These are phyloP conservation scores for Harmothoe impar DNA, from an alignment of 2,888 invertebrate species.

Conservation along the genomic window DNA sequence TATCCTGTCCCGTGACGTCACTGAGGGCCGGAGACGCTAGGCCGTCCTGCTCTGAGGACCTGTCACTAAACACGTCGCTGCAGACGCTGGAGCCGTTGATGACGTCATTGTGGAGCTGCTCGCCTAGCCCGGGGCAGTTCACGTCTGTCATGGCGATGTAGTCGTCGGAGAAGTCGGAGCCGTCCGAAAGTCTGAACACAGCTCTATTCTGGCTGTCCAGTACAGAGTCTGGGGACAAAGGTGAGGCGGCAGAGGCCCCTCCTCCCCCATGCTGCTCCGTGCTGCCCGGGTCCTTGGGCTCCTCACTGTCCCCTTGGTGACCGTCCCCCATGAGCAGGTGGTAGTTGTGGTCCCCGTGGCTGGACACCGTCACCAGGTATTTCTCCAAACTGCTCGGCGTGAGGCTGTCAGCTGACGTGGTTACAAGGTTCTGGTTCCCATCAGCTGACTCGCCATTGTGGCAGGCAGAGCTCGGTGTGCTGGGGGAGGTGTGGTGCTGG, in stretches of 20 bases:
- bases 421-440: background rate
- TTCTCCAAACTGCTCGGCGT: slow-evolving; percentile 16
- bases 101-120: background rate
- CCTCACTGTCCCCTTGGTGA: background rate
- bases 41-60: background rate
- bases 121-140: background rate
- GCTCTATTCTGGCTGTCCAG: background rate
- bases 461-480: no score
- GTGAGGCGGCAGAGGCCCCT: background rate
- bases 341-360: background rate
- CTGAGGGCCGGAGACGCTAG: background rate
- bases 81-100: slow-evolving; percentile 57
- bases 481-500: background rate
- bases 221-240: background rate
- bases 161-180: slow-evolving; percentile 60
- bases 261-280: background rate
- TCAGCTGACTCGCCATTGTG: background rate
- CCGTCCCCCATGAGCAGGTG: slow-evolving; percentile 4
- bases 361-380: background rate
- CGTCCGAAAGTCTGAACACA: slow-evolving; percentile 39
- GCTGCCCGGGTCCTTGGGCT: background rate
- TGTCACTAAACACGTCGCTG: slow-evolving; percentile 42
- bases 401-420: background rate
- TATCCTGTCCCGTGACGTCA: background rate
- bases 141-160: slow-evolving; percentile 62